Percentiles rank a stretch among this genome's conserved stretches.
These are phyloP conservation scores for Pseudeuparius sepicola DNA, from an alignment of 2,888 invertebrate genomes.

Conservation along the genomic window DNA sequence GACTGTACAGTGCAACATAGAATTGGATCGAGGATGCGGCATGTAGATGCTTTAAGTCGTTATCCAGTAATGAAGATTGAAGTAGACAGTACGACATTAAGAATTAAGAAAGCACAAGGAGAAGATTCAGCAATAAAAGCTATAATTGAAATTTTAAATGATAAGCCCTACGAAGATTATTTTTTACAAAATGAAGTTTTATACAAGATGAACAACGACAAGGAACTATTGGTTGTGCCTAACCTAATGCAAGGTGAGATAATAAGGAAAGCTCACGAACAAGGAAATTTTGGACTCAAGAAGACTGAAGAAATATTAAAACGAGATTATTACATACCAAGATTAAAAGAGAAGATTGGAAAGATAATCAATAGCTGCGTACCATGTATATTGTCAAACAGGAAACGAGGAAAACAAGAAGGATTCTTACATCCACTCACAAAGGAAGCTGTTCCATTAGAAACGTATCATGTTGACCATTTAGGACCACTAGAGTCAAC, in stretches of 20 bases:
- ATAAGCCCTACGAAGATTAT: conserved; percentile 18
- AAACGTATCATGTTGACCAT: conserved; percentile 31
- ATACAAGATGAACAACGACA: conserved; percentile 8
- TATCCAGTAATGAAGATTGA: conserved; percentile 21
- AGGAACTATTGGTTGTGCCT: conserved; percentile 19
- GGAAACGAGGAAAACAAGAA: conserved; percentile 28
- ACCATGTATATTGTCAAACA: conserved; percentile 24
- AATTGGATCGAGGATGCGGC: conserved; percentile 25
- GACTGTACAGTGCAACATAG: conserved; percentile 27
- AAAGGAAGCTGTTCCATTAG: conserved; percentile 28
- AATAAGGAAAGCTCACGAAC: conserved; percentile 17
- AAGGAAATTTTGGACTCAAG: conserved; percentile 20
- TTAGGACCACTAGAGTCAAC: conserved; percentile 29
- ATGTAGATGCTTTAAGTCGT: conserved; percentile 28
- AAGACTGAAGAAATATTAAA: conserved; percentile 21
- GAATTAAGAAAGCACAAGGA: conserved; percentile 18
- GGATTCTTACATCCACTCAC: conserved; percentile 26
- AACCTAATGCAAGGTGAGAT: conserved; percentile 18
- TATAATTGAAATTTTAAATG: conserved; percentile 16
- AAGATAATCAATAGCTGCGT: conserved; percentile 21
- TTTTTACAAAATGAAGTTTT: conserved; percentile 19
- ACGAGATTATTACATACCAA: conserved; percentile 22
- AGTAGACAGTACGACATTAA: conserved; percentile 19
- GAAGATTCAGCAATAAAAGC: conserved; percentile 16
- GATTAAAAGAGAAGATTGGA: conserved; percentile 21